These are phyloP conservation scores for Cheilosia soror DNA, from an alignment of 2,888 invertebrate genomes.

Conservation along the genomic window DNA sequence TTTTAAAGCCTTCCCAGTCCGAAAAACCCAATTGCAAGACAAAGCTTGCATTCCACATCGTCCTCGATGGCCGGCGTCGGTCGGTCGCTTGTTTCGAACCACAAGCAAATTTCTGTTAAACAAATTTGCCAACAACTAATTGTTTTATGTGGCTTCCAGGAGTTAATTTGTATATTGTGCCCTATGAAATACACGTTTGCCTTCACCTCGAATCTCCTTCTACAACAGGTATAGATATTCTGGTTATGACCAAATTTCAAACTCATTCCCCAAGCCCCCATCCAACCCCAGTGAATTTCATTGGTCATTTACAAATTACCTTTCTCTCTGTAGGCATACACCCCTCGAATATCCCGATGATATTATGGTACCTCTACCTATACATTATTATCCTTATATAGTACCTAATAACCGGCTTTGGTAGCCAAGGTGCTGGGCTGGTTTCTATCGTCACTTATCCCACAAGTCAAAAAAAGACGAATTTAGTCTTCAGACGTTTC, in stretches of 20 bases:
- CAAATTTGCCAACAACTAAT: conserved; percentile 59
- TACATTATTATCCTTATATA: conserved; percentile 40
- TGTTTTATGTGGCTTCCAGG: conserved; percentile 70
- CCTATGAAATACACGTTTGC: conserved; percentile 32
- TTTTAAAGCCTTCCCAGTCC: too few relatives aligned
- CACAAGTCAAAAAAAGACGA: conserved; percentile 54
- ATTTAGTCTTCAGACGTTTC: conserved; percentile 37
- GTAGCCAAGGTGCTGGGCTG: conserved; percentile 61
- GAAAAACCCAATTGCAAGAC: too few relatives aligned
- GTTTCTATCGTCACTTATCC: conserved; percentile 69
- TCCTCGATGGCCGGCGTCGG: too few relatives aligned
- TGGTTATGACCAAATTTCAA: conserved; percentile 35
- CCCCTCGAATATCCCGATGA: neutral
- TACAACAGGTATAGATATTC: conserved; percentile 60
- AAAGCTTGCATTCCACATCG: too few relatives aligned
- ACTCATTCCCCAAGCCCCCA: neutral
- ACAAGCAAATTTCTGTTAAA: conserved; percentile 62
- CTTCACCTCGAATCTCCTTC: conserved; percentile 63
- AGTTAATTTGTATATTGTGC: conserved; percentile 69
- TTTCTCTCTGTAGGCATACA: conserved; percentile 17
- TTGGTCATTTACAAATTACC: conserved; percentile 69
- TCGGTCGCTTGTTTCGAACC: too few relatives aligned
- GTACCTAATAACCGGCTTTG: conserved; percentile 52
- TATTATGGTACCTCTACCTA: conserved; percentile 52
- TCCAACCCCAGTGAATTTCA: conserved; percentile 56